phyloP scores from a whole-genome alignment of 1,140 invertebrate genomes.

The Euwallacea similis region DNA sequence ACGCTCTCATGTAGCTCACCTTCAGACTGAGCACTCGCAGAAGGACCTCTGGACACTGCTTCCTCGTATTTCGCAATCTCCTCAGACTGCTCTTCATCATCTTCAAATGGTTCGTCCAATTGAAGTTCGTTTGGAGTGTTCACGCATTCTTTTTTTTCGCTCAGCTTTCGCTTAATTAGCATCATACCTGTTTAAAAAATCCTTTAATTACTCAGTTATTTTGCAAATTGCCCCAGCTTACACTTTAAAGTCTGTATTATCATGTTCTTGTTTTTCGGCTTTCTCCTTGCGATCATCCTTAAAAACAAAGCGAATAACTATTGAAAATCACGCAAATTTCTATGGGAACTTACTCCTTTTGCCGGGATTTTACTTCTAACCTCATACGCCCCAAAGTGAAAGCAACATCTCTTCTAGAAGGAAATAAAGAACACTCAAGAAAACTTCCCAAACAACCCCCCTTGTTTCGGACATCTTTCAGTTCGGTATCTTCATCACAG shows the following conservation, averaged over 20 bases:
- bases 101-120: background rate
- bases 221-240: slow-evolving; percentile 6
- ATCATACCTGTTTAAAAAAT: slow-evolving; percentile 31
- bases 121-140: background rate
- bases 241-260: slow-evolving; percentile 37
- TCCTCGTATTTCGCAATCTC: too few relatives aligned
- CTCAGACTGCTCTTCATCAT: background rate
- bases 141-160: background rate
- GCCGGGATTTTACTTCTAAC: slow-evolving; percentile 27
- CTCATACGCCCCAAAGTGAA: slow-evolving; percentile 16
- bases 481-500: background rate
- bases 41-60: too few relatives aligned
- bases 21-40: too few relatives aligned
- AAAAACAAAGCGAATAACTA: slow-evolving; percentile 15
- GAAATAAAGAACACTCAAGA: slow-evolving; percentile 34
- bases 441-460: slow-evolving; percentile 18
- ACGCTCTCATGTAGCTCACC: too few relatives aligned
- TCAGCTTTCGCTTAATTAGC: slow-evolving; percentile 31
- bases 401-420: slow-evolving; percentile 25
- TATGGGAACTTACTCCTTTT: slow-evolving; percentile 22
- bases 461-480: background rate
- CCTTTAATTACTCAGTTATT: background rate
- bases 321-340: background rate
- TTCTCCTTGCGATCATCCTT: slow-evolving; percentile 20
- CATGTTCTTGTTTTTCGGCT: slow-evolving; percentile 34